Evolutionary conservation across 2,113 vertebrate genomes (phyloP).

Genomic region (Xenotilapia flavipinnis): DNA sequence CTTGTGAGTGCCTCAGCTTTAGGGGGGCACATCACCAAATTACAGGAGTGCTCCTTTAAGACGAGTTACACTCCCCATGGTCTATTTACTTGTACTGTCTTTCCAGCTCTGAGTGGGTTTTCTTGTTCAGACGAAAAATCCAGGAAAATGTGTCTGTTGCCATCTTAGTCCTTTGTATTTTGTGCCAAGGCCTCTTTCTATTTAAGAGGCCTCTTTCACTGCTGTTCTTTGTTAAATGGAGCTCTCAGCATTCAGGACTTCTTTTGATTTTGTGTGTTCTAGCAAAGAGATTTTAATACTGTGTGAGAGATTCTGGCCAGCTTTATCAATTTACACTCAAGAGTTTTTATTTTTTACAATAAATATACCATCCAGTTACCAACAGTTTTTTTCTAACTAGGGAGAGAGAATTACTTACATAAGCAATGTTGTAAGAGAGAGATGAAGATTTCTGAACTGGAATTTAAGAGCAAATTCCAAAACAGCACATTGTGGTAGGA

Average conservation of each 20-base stretch:
- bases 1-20: background rate
- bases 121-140: background rate
- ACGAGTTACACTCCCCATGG: background rate
- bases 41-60: background rate
- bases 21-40: background rate
- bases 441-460: background rate
- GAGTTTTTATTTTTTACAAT: background rate
- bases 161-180: background rate
- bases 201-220: background rate
- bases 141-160: background rate
- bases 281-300: background rate
- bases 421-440: background rate
- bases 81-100: background rate
- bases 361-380: background rate
- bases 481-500: background rate
- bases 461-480: background rate
- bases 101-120: constrained; percentile 2
- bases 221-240: background rate
- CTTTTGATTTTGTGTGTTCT: background rate
- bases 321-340: background rate
- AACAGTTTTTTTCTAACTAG: background rate
- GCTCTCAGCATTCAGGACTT: background rate
- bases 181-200: background rate
- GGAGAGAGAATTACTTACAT: background rate
- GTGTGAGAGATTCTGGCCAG: background rate